Conservation (phyloP, 2,113 vertebrate genomes). For the Phycodurus eques region DNA sequence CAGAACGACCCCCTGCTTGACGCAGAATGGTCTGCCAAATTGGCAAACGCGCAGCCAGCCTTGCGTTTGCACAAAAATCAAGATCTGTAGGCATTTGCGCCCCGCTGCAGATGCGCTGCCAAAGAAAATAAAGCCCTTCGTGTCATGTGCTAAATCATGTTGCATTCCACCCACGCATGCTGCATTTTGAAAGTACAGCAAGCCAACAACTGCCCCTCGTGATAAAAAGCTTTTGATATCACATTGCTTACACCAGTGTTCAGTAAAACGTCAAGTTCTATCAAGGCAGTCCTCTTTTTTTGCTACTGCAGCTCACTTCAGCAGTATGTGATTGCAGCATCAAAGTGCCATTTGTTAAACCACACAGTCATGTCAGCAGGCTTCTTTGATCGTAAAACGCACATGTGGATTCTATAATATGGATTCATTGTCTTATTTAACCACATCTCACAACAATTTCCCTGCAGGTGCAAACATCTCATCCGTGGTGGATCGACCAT, state of each 20-base stretch:
- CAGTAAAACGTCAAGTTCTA: not conserved
- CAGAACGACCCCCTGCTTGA: not conserved
- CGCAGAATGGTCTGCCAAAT: not conserved
- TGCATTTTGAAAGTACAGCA: not conserved
- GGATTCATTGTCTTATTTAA: not conserved
- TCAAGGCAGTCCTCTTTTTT: not conserved
- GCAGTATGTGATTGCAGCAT: conserved; percentile 23
- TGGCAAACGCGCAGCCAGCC: not conserved
- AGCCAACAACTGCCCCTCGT: not conserved
- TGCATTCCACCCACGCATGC: not conserved
- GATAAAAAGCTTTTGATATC: not conserved
- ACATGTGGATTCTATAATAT: not conserved
- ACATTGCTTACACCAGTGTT: not conserved
- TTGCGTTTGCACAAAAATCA: not conserved
- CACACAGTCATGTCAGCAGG: not conserved
- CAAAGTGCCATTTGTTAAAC: not conserved
- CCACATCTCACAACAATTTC: not conserved
- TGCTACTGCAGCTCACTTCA: not conserved
- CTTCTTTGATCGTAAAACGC: conserved; percentile 1
- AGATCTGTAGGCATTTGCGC: not conserved
- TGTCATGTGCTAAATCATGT: conserved; percentile 1
- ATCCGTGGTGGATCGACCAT: no score
- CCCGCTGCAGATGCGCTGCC: not conserved
- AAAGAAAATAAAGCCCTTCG: not conserved
- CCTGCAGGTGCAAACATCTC: no score